These are phyloP conservation scores for Phalacrocorax pelagicus DNA, from an alignment of 2,113 vertebrate species.

Conservation along the genomic window DNA sequence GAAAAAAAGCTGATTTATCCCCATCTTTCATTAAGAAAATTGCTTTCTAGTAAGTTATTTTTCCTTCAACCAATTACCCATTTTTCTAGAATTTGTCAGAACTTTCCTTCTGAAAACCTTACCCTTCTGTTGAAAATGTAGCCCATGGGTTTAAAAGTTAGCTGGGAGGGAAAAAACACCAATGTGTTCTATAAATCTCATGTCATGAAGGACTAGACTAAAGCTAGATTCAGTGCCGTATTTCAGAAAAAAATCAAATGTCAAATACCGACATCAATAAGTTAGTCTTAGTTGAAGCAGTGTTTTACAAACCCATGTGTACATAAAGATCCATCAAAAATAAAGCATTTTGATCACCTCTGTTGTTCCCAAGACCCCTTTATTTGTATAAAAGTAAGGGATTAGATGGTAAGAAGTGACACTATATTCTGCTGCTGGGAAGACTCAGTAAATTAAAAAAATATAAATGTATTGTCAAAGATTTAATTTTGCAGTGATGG, in stretches of 20 bases:
- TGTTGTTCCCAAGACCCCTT: not conserved
- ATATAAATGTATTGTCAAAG: not conserved
- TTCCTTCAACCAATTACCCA: not conserved
- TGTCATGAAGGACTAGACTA: not conserved
- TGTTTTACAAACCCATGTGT: not conserved
- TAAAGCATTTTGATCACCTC: not conserved
- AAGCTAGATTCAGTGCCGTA: not conserved
- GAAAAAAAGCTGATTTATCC: not conserved
- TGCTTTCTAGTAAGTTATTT: not conserved
- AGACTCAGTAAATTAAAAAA: not conserved
- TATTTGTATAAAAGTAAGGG: not conserved
- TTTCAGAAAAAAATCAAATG: not conserved
- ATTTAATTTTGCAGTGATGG: not conserved
- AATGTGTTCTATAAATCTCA: not conserved
- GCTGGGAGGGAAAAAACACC: not conserved
- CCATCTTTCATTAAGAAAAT: not conserved
- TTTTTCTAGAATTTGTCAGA: not conserved
- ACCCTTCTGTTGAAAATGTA: not conserved
- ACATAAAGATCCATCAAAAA: not conserved
- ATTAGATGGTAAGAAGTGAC: not conserved
- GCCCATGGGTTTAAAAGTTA: not conserved
- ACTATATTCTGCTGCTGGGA: not conserved
- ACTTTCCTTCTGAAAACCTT: not conserved
- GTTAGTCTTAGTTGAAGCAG: not conserved
- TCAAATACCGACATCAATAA: not conserved